Conservation (phyloP, 2,113 vertebrate species). For the Prunella fulvescens region DNA sequence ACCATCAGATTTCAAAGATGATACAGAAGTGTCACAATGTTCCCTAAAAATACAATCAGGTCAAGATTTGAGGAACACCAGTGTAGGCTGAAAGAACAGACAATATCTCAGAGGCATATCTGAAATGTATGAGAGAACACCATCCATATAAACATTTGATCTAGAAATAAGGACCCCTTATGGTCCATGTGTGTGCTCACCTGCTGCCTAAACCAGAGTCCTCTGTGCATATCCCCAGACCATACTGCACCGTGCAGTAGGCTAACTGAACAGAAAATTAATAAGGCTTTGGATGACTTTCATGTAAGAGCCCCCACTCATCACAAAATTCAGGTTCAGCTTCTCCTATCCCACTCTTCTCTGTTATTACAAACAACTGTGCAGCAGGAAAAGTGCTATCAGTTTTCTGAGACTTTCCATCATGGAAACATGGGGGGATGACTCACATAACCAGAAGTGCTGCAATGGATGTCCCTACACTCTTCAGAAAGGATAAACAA, state of each 20-base stretch:
- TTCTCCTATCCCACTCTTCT: not conserved
- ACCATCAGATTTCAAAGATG: not conserved
- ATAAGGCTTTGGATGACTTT: not conserved
- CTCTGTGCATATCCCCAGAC: not conserved
- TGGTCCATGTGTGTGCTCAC: too few relatives aligned
- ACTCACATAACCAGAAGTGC: not conserved
- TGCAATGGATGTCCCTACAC: not conserved
- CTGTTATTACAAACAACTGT: not conserved
- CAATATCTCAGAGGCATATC: not conserved
- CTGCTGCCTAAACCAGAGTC: not conserved
- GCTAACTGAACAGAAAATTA: not conserved
- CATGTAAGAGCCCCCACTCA: accelerated
- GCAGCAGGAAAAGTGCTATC: not conserved
- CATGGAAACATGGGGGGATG: not conserved
- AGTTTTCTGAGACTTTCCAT: not conserved
- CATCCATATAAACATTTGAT: not conserved
- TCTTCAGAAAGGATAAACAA: not conserved
- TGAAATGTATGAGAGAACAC: not conserved
- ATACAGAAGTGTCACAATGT: not conserved
- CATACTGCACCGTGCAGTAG: not conserved
- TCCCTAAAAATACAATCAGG: not conserved
- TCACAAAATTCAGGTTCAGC: not conserved
- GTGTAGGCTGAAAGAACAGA: not conserved
- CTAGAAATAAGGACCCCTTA: not conserved
- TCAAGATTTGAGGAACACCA: not conserved